A percentile compares a stretch with the other conserved stretches of the same genome.
Evolutionary conservation across 2,888 invertebrate genomes (phyloP).

Genomic region (Dolichopus griseipennis): DNA sequence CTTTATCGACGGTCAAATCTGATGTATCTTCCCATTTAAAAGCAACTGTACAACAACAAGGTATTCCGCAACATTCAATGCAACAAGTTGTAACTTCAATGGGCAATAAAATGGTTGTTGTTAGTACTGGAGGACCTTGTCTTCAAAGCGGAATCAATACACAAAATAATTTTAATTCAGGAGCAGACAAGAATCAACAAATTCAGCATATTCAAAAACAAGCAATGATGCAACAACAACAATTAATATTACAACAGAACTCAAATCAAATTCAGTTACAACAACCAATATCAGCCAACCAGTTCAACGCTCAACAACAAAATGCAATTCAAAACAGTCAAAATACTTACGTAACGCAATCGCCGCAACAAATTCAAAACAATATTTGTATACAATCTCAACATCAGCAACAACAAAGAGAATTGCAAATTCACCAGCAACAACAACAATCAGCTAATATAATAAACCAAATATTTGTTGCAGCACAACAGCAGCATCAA

Average conservation of each 20-base stretch:
- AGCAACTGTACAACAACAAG: slow-evolving; percentile 40
- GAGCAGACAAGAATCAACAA: slow-evolving; percentile 34
- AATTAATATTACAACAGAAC: slow-evolving; percentile 33
- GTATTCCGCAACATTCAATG: slow-evolving; percentile 39
- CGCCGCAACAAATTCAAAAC: slow-evolving; percentile 32
- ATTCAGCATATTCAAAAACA: slow-evolving; percentile 36
- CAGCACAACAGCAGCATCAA: slow-evolving; percentile 17
- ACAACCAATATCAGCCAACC: slow-evolving; percentile 31
- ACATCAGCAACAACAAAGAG: slow-evolving; percentile 41
- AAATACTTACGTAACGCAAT: slow-evolving; percentile 36
- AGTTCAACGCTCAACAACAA: slow-evolving; percentile 22
- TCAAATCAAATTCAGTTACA: slow-evolving; percentile 32
- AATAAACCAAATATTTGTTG: not conserved
- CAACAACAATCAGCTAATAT: slow-evolving; percentile 30
- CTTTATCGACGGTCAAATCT: slow-evolving; percentile 49
- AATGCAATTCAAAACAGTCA: slow-evolving; percentile 27
- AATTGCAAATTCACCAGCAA: slow-evolving; percentile 40
- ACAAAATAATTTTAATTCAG: slow-evolving; percentile 24
- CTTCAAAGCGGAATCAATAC: slow-evolving; percentile 37
- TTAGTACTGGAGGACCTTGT: slow-evolving; percentile 41
- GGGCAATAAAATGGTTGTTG: slow-evolving; percentile 46
- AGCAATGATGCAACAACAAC: slow-evolving; percentile 34
- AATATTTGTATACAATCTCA: slow-evolving; percentile 8
- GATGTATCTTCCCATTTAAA: slow-evolving; percentile 39
- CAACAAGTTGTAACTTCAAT: slow-evolving; percentile 46